Percentiles rank a stretch among this genome's conserved stretches.
Evolutionary conservation across 1,140 invertebrate genomes (phyloP).

Genomic region (Drosophila azteca): DNA sequence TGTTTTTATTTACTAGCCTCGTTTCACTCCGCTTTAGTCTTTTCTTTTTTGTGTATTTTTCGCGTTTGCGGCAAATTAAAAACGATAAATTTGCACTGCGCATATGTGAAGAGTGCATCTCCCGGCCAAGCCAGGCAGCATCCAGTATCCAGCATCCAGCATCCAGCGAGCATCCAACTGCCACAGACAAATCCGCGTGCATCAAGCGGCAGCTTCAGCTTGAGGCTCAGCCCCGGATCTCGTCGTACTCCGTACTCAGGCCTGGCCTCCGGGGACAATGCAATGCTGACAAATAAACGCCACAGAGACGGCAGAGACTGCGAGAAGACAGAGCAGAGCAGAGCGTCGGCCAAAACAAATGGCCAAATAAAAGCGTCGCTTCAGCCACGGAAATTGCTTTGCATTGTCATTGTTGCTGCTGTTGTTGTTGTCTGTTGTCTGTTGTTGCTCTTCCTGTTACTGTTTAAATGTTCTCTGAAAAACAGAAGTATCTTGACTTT

Average conservation of each 20-base stretch:
- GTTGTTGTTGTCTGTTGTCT: slow-evolving; percentile 2
- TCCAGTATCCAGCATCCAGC: neutral
- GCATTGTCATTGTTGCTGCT: slow-evolving; percentile 42
- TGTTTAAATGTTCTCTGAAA: too few species aligned
- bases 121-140: slow-evolving; percentile 12
- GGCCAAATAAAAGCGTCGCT: slow-evolving; percentile 72
- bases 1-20: slow-evolving; percentile 46
- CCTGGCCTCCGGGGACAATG: slow-evolving; percentile 13
- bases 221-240: slow-evolving; percentile 16
- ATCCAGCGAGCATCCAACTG: slow-evolving; percentile 5
- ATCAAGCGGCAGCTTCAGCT: slow-evolving; percentile 61
- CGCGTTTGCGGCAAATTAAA: slow-evolving; percentile 79
- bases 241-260: neutral
- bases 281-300: slow-evolving; percentile 39
- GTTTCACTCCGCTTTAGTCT: slow-evolving; percentile 34
- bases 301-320: slow-evolving; percentile 7
- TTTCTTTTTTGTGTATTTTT: slow-evolving; percentile 37
- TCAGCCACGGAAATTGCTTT: slow-evolving; percentile 65
- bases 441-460: slow-evolving; percentile 6
- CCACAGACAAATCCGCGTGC: slow-evolving; percentile 72
- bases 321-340: slow-evolving; percentile 16
- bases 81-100: slow-evolving; percentile 79
- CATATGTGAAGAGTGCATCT: slow-evolving; percentile 53
- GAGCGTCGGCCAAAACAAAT: slow-evolving; percentile 55
- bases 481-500: too few species aligned